phyloP scores from a whole-genome alignment of 2,888 invertebrate species.

The Phragmatobia fuliginosa region DNA sequence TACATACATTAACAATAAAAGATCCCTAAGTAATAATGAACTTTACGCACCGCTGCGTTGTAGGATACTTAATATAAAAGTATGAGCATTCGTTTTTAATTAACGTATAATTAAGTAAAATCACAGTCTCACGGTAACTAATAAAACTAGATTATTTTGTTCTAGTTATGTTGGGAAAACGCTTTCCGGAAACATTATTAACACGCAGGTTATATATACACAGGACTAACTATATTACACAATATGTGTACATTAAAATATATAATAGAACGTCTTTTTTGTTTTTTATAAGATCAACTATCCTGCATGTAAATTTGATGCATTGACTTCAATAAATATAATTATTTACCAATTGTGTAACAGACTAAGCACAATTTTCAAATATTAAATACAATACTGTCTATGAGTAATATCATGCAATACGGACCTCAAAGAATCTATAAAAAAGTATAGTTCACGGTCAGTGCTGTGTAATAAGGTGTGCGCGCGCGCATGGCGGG shows the following conservation, averaged over 20 bases:
- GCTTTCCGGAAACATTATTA: constrained; percentile 44
- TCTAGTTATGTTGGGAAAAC: constrained; percentile 42
- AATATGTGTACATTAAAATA: not conserved
- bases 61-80: constrained; percentile 46
- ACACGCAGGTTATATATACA: constrained; percentile 39
- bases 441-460: constrained; percentile 81
- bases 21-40: constrained; percentile 29
- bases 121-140: constrained; percentile 71
- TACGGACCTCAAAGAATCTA: constrained; percentile 74
- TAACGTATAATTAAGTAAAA: constrained; percentile 77
- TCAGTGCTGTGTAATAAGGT: constrained; percentile 52
- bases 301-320: constrained; percentile 25
- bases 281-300: not conserved
- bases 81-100: constrained; percentile 66
- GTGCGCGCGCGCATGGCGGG: constrained; percentile 49
- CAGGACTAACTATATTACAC: constrained; percentile 32
- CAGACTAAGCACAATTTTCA: constrained; percentile 62
- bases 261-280: not conserved
- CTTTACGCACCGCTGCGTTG: constrained; percentile 35
- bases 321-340: constrained; percentile 49
- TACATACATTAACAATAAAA: constrained; percentile 10
- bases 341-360: constrained; percentile 48
- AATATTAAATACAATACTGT: constrained; percentile 62
- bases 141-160: constrained; percentile 59
- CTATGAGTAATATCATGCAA: constrained; percentile 69